Evolutionary conservation across 2,888 invertebrate species (phyloP).

Genomic region (Bruchidius siliquastri): DNA sequence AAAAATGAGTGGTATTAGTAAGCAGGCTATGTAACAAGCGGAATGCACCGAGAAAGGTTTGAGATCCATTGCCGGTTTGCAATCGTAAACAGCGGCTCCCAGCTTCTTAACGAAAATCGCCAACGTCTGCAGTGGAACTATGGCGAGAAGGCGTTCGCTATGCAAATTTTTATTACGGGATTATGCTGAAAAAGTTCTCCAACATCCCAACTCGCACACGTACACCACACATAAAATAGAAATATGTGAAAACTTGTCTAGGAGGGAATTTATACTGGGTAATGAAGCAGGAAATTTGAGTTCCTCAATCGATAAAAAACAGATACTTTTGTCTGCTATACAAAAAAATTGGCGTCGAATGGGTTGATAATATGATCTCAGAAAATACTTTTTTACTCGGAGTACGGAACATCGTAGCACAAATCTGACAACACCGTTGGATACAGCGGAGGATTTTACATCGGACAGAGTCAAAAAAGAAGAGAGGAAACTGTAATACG

Average conservation of each 20-base stretch:
- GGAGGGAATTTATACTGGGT: not conserved
- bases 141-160: not conserved
- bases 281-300: not conserved
- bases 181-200: not conserved
- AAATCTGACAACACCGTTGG: no score
- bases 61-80: not conserved
- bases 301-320: not conserved
- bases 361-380: no score
- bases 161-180: not conserved
- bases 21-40: not conserved
- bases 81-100: not conserved
- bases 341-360: no score
- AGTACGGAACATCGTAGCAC: no score
- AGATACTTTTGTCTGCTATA: no score
- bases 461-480: no score
- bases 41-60: not conserved
- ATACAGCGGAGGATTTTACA: no score
- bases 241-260: not conserved
- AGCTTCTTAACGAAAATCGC: not conserved
- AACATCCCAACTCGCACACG: not conserved
- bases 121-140: not conserved
- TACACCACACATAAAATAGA: not conserved
- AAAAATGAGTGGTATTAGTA: not conserved
- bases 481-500: no score
- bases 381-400: no score